Evolutionary conservation across 2,797 vertebrate genomes (phyloP).

Genomic region (Trachops cirrhosus): DNA sequence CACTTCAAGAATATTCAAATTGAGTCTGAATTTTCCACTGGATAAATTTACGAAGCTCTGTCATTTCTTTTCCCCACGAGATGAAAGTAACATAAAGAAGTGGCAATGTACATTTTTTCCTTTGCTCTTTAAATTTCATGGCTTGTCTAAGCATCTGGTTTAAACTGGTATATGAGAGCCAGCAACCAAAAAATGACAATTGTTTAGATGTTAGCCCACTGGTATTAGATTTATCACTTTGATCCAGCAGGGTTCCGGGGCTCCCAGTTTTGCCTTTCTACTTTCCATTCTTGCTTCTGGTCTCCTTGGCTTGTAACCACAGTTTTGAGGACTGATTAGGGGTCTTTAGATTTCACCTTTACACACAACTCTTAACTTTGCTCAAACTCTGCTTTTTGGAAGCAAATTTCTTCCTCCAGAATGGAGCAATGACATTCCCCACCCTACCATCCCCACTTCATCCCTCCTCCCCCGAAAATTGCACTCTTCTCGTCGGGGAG

Average conservation of each 20-base stretch:
- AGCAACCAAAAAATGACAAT: neutral
- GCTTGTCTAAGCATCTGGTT: neutral
- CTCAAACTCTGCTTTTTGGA: neutral
- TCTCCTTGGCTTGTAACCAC: neutral
- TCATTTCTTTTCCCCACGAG: neutral
- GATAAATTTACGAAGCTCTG: neutral
- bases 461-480: neutral
- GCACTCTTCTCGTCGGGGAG: neutral
- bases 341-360: neutral
- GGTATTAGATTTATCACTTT: neutral
- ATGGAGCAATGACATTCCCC: neutral
- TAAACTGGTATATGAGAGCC: neutral
- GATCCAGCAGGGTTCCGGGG: neutral
- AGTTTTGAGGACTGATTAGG: neutral
- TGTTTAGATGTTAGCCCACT: neutral
- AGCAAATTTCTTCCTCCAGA: neutral
- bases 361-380: neutral
- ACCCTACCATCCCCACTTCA: neutral
- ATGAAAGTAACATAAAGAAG: slow-evolving; percentile 18
- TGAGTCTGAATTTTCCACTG: neutral
- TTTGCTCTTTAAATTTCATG: slow-evolving; percentile 3
- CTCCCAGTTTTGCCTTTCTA: neutral
- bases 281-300: neutral
- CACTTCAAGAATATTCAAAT: neutral
- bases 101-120: neutral